Evolutionary conservation across 2,888 invertebrate genomes (phyloP), one percentile per base, ranked within the genome.

Genomic region (Cantharis nigra): DNA sequence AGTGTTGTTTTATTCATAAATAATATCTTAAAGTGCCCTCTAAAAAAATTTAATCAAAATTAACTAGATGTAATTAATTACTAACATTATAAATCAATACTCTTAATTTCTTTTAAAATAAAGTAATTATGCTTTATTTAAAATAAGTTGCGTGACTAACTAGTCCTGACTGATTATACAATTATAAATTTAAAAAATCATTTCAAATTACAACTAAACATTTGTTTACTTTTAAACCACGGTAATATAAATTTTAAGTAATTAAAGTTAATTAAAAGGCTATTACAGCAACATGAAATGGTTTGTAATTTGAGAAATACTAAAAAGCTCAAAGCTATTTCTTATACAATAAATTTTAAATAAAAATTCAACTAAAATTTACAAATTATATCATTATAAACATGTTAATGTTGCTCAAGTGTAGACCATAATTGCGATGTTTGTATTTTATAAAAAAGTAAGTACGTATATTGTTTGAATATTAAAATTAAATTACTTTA

Each of bases 251-350:
- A 23, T 67, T 67, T 67, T 67, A 67, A 67, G 26, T 67, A 67
- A 67, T 67, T 67, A 67, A 67, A 67, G 49, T 67, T 67, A 67
- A 67, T 67, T 67, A 67, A 67, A 67, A 67, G 65, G 20, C 65
- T 67, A 67, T 67, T 67, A 67, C 7, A 67, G 26, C n/a, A 18
- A 26, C 65, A 67, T 26, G 65, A 26, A 67, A 20, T 23, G 26
- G 26, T 67, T 67, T 67, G 20, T 23, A 23, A 67, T 67, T 67
- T 67, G 20, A 67, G 65, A 67, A 67, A 67, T 67, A 67, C 65
- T 67, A 67, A 49, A 49, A 49, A 49, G 49, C 49, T 49, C 49
- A 49, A 49, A 49, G 49, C 49, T 49, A 49, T 49, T 49, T 49
- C 49, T 49, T 49, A n/a, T 49, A 49, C 49, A 49, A 49, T 49